A percentile compares a stretch with the other conserved stretches of the same genome.
Evolutionary conservation across 2,888 invertebrate species (phyloP).

Genomic region (Microctonus hyperodae): DNA sequence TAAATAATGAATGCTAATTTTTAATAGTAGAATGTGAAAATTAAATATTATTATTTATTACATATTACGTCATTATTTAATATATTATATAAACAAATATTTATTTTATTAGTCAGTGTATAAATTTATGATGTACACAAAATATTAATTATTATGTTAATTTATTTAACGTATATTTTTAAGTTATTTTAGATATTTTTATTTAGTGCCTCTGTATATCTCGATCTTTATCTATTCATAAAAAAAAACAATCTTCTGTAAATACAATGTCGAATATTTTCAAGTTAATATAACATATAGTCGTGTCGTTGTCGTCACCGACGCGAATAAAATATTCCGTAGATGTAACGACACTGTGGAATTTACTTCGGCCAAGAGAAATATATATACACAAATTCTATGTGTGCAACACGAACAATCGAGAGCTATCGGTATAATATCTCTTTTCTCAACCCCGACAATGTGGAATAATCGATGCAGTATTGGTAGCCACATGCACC

Average conservation of each 20-base stretch:
- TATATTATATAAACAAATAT: no score
- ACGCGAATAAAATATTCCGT: slow-evolving; percentile 37
- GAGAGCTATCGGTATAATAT: slow-evolving; percentile 23
- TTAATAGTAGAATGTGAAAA: no score
- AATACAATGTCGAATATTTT: slow-evolving; percentile 19
- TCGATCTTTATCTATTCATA: no score
- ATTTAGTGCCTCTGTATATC: no score
- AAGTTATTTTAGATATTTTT: neutral
- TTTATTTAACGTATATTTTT: neutral
- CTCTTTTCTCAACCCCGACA: slow-evolving; percentile 9
- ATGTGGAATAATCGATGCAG: slow-evolving; percentile 26
- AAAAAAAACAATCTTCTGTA: neutral
- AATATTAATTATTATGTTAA: neutral
- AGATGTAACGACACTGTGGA: slow-evolving; percentile 30
- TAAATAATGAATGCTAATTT: no score
- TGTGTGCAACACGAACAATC: slow-evolving; percentile 19
- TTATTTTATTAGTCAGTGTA: no score
- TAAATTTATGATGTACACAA: no score
- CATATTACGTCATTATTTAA: no score
- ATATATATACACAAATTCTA: slow-evolving; percentile 19
- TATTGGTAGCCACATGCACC: neutral
- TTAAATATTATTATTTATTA: no score
- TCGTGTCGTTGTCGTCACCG: slow-evolving; percentile 27
- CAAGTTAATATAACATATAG: slow-evolving; percentile 25
- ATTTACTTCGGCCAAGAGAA: slow-evolving; percentile 30